phyloP scores from a whole-genome alignment of 1,140 invertebrate species.

The Drosophila sucinea region DNA sequence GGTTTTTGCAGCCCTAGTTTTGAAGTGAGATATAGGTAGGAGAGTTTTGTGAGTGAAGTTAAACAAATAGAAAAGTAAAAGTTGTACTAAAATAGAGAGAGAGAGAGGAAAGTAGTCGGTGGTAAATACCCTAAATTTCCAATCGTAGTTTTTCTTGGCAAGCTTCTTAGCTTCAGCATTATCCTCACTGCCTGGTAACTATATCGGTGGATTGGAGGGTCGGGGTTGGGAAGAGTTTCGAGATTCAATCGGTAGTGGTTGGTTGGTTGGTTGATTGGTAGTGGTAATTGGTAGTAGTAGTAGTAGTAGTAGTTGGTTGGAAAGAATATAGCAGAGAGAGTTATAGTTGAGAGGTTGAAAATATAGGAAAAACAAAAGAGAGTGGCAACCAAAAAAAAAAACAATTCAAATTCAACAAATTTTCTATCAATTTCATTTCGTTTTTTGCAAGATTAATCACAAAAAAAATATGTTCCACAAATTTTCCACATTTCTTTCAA shows the following conservation, averaged over 20 bases:
- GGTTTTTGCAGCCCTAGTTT: conserved; percentile 2
- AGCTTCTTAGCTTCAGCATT: conserved; percentile 84
- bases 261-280: conserved; percentile 1
- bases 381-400: neutral
- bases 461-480: conserved; percentile 26
- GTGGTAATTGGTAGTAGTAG: conserved; percentile 25
- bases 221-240: neutral
- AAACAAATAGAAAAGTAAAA: conserved; percentile 18
- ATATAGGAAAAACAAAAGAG: conserved; percentile 20
- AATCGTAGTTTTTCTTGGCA: conserved; percentile 88
- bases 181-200: conserved; percentile 85
- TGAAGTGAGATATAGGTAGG: conserved; percentile 49
- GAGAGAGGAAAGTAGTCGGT: conserved; percentile 4
- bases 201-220: neutral
- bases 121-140: conserved; percentile 90
- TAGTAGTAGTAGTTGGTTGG: conserved; percentile 38
- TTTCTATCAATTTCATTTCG: conserved; percentile 9
- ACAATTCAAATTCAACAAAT: conserved; percentile 1
- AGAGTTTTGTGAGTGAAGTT: conserved; percentile 43
- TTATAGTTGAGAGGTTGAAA: conserved; percentile 4
- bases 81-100: conserved; percentile 39
- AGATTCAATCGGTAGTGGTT: too few species aligned
- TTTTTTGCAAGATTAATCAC: neutral
- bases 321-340: conserved; percentile 11
- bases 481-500: conserved; percentile 69